Percentiles rank a stretch among this genome's conserved stretches.
These are phyloP conservation scores for Neodon shergylaensis DNA, from an alignment of 2,113 vertebrate species.

Conservation along the genomic window DNA sequence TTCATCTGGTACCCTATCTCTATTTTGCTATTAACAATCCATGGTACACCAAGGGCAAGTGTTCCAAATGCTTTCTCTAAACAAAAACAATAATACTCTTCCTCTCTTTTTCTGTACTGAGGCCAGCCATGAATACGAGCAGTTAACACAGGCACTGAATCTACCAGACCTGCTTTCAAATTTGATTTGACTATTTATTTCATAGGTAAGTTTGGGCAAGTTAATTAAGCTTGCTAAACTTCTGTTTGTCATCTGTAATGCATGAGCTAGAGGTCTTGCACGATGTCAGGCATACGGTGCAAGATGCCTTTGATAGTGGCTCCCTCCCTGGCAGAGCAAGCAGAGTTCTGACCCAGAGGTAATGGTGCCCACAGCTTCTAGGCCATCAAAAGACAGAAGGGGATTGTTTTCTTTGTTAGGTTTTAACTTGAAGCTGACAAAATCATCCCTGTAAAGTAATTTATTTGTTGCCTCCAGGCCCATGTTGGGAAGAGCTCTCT, in stretches of 20 bases:
- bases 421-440: slow-evolving; percentile 64
- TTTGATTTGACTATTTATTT: background rate
- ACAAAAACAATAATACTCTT: background rate
- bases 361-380: background rate
- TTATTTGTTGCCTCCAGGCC: slow-evolving; percentile 74
- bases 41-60: background rate
- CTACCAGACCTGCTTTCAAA: background rate
- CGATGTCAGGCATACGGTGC: background rate
- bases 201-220: background rate
- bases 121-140: background rate
- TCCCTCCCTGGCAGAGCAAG: background rate
- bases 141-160: background rate
- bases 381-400: slow-evolving; percentile 22
- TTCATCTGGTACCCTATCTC: background rate
- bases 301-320: background rate
- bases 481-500: slow-evolving; percentile 64
- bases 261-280: background rate
- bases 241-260: background rate
- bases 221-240: slow-evolving; percentile 20
- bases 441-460: slow-evolving; percentile 66
- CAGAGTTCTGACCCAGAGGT: background rate
- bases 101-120: background rate
- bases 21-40: background rate
- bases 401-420: slow-evolving; percentile 63
- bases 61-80: background rate